Percentiles rank a stretch among this genome's conserved stretches.
Evolutionary conservation across 35 echinoderm and acorn worm genomes (phyloP).

Genomic region (Apostichopus parvimensis): DNA sequence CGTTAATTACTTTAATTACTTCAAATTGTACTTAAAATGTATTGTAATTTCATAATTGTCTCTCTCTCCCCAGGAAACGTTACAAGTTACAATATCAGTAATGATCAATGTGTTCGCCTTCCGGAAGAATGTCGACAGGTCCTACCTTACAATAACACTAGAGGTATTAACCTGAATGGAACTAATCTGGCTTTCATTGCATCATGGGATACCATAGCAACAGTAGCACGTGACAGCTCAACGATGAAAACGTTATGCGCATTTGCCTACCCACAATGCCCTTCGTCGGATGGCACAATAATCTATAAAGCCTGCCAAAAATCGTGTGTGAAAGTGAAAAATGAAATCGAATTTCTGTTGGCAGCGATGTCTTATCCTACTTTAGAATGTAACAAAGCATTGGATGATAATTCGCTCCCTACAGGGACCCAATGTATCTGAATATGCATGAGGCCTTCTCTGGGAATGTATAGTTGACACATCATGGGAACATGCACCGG

Average conservation of each 20-base stretch:
- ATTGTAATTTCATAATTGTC: too few species aligned
- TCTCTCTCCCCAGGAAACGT: background rate
- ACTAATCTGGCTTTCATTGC: background rate
- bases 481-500: too few species aligned
- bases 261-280: constrained; percentile 8
- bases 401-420: background rate
- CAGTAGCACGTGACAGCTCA: background rate
- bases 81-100: background rate
- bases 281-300: background rate
- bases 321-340: background rate
- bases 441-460: too few species aligned
- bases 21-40: too few species aligned
- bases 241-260: background rate
- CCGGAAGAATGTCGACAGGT: background rate
- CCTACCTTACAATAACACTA: constrained; percentile 36
- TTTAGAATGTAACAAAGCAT: background rate
- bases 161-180: constrained; percentile 4
- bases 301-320: background rate
- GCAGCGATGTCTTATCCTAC: constrained; percentile 6
- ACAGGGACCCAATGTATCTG: background rate
- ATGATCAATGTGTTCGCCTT: background rate
- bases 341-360: constrained; percentile 13
- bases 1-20: too few species aligned
- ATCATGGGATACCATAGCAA: constrained; percentile 18
- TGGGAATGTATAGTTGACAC: too few species aligned